Evolutionary conservation across 2,797 vertebrate genomes (phyloP).

Genomic region (Trichosurus vulpecula): DNA sequence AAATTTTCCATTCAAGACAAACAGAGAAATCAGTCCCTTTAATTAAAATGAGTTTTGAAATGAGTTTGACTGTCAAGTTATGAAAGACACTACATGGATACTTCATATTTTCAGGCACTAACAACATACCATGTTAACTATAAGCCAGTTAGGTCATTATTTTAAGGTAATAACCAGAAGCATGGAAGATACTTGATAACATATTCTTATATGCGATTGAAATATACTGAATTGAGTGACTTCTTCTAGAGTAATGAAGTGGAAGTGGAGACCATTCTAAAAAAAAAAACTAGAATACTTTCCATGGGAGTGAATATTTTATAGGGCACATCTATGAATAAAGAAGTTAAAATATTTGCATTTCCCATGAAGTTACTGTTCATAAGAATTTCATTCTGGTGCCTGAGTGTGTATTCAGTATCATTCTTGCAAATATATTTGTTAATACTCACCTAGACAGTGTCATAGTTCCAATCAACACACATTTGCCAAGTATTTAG

Average conservation of each 20-base stretch:
- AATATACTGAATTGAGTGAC: neutral
- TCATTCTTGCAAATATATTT: neutral
- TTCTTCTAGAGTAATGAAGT: neutral
- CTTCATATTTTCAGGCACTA: neutral
- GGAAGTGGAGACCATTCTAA: neutral
- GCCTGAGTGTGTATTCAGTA: neutral
- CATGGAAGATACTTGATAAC: neutral
- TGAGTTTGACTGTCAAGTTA: neutral
- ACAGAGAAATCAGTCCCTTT: neutral
- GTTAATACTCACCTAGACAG: neutral
- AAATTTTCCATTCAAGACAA: accelerated
- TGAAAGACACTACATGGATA: accelerated
- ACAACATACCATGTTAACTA: neutral
- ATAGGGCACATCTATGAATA: neutral
- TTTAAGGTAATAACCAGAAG: neutral
- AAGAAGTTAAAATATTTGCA: neutral
- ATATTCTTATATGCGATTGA: neutral
- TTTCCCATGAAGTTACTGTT: neutral
- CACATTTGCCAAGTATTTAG: neutral
- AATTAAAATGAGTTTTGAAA: neutral
- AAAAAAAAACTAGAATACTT: neutral
- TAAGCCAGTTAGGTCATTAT: neutral
- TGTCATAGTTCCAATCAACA: neutral
- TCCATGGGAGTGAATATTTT: neutral
- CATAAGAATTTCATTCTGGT: neutral